Conservation (phyloP, 2,113 vertebrate species). For the Gasterosteus nipponicus region DNA sequence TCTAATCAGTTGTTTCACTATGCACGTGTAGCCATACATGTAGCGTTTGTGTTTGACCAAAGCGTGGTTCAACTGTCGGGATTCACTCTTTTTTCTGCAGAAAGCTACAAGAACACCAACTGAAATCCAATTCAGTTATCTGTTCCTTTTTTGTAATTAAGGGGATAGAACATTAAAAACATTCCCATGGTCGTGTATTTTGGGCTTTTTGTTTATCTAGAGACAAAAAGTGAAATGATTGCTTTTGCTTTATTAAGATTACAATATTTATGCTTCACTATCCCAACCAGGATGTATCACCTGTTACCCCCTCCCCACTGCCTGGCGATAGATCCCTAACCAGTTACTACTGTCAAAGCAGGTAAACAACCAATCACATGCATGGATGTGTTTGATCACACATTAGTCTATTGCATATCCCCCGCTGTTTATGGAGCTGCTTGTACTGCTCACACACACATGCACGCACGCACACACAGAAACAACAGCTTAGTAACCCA, state of each 20-base stretch:
- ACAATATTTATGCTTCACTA: slow-evolving; percentile 29
- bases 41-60: not conserved
- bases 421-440: slow-evolving; percentile 64
- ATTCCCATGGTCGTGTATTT: not conserved
- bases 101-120: not conserved
- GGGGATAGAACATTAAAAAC: too few species aligned
- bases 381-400: slow-evolving; percentile 74
- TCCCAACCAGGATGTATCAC: slow-evolving; percentile 28
- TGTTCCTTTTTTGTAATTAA: not conserved
- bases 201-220: not conserved
- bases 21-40: not conserved
- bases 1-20: not conserved
- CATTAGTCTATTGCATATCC: slow-evolving; percentile 68
- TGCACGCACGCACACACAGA: slow-evolving; percentile 34
- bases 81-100: not conserved
- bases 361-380: slow-evolving; percentile 74
- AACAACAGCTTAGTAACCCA: slow-evolving; percentile 56
- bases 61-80: not conserved
- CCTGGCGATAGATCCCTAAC: slow-evolving; percentile 53
- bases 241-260: slow-evolving; percentile 22
- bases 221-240: not conserved
- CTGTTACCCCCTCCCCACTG: slow-evolving; percentile 1
- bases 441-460: slow-evolving; percentile 54
- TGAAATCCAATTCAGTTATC: too few species aligned
- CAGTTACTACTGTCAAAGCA: slow-evolving; percentile 55